phyloP scores from a whole-genome alignment of 1,140 invertebrate species.

The Drosophila kurseongensis region DNA sequence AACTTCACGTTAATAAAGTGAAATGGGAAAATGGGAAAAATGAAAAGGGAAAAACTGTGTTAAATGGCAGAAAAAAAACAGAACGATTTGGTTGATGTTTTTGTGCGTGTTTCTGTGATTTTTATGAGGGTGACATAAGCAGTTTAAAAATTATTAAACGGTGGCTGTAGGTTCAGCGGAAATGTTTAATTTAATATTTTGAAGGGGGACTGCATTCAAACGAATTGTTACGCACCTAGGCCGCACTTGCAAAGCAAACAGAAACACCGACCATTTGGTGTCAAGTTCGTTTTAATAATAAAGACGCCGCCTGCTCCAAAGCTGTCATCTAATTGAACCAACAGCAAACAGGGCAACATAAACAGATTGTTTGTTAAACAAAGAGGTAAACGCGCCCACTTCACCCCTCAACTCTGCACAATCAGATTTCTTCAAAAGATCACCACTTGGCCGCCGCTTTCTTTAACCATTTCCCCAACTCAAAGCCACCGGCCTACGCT shows the following conservation, averaged over 20 bases:
- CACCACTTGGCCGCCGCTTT: conserved; percentile 22
- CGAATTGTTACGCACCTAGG: conserved; percentile 55
- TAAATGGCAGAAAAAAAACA: conserved; percentile 13
- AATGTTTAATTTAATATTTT: conserved; percentile 61
- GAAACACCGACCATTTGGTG: conserved; percentile 65
- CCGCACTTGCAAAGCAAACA: conserved; percentile 60
- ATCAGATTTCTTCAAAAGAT: conserved; percentile 39
- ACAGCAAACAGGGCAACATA: conserved; percentile 31
- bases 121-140: conserved; percentile 58
- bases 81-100: conserved; percentile 17
- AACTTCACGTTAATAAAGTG: conserved; percentile 24
- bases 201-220: conserved; percentile 28
- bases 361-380: conserved; percentile 77
- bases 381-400: conserved; percentile 54
- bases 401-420: conserved; percentile 4
- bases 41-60: conserved; percentile 29
- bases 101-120: conserved; percentile 21
- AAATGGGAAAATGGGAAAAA: conserved; percentile 5
- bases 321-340: conserved; percentile 31
- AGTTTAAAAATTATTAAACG: conserved; percentile 36
- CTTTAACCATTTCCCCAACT: not conserved
- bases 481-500: conserved; percentile 62
- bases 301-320: conserved; percentile 41
- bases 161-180: conserved; percentile 44
- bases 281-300: conserved; percentile 78